These are phyloP conservation scores for Pseudomyrmex cubaensis DNA, from an alignment of 1,140 invertebrate species.

Conservation along the genomic window DNA sequence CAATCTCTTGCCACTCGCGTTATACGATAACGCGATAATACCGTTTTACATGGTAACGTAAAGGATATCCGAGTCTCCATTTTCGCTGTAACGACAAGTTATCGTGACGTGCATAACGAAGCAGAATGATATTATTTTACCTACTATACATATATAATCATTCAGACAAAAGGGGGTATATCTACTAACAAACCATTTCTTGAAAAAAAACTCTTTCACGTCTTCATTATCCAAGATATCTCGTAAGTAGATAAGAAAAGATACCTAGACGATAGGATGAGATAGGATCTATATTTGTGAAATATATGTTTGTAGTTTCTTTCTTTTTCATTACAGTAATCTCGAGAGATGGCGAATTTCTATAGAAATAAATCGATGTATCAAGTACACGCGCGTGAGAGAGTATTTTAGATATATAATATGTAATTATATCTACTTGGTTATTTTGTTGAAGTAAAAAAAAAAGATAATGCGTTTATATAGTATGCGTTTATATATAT, in stretches of 20 bases:
- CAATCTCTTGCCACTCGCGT: slow-evolving; percentile 53
- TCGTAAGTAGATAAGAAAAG: neutral
- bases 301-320: neutral
- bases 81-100: slow-evolving; percentile 34
- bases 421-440: neutral
- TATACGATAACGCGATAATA: slow-evolving; percentile 49
- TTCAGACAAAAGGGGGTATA: neutral
- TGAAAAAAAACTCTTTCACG: neutral
- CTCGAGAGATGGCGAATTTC: neutral
- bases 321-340: slow-evolving; percentile 6
- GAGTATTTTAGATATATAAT: neutral
- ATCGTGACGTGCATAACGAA: neutral
- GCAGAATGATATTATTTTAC: slow-evolving; percentile 16
- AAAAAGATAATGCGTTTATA: neutral
- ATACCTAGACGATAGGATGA: neutral
- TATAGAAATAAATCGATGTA: neutral
- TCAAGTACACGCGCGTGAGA: neutral
- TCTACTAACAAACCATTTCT: neutral
- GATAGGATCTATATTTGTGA: neutral
- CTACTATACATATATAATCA: slow-evolving; percentile 3
- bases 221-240: neutral
- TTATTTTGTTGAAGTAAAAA: neutral
- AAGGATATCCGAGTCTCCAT: slow-evolving; percentile 15
- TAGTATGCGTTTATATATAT: neutral
- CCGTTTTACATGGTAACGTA: slow-evolving; percentile 38